Conservation (phyloP, 2,888 invertebrate genomes). For the Microctonus hyperodae region DNA sequence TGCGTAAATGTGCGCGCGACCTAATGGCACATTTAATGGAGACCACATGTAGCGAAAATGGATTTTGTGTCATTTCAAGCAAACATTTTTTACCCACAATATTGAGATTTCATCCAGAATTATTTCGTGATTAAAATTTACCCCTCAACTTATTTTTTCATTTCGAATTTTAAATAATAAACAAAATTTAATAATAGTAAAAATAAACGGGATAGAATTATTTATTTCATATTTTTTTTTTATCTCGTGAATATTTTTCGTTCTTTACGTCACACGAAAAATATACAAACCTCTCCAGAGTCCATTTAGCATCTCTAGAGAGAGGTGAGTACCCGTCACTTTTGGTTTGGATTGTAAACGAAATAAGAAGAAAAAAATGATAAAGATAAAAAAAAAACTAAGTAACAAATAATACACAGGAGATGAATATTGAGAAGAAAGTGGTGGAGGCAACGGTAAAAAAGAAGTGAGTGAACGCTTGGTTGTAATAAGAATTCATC, state of each 20-base stretch:
- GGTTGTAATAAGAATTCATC: slow-evolving; percentile 22
- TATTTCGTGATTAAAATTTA: not conserved
- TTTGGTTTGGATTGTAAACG: slow-evolving; percentile 24
- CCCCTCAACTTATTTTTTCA: not conserved
- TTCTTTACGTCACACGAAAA: not conserved
- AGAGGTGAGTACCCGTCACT: not conserved
- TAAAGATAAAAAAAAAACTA: slow-evolving; percentile 18
- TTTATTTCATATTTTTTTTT: too few relatives aligned
- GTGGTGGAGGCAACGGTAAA: slow-evolving; percentile 20
- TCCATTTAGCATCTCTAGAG: not conserved
- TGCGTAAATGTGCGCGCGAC: slow-evolving; percentile 7
- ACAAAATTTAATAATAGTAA: too few relatives aligned
- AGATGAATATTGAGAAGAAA: slow-evolving; percentile 25
- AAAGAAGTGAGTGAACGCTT: slow-evolving; percentile 29
- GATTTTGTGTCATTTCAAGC: not conserved
- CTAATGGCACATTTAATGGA: not conserved
- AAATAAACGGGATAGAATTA: too few relatives aligned
- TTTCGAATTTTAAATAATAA: too few relatives aligned
- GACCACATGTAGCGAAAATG: not conserved
- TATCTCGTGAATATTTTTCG: too few relatives aligned
- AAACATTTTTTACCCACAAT: not conserved
- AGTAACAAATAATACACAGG: slow-evolving; percentile 13
- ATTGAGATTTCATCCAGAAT: not conserved
- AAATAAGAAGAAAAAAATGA: too few relatives aligned
- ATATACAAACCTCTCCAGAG: not conserved